A percentile compares a stretch with the other conserved stretches of the same genome.
Conservation (phyloP, 2,888 invertebrate species). For the Anarsia innoxiella region DNA sequence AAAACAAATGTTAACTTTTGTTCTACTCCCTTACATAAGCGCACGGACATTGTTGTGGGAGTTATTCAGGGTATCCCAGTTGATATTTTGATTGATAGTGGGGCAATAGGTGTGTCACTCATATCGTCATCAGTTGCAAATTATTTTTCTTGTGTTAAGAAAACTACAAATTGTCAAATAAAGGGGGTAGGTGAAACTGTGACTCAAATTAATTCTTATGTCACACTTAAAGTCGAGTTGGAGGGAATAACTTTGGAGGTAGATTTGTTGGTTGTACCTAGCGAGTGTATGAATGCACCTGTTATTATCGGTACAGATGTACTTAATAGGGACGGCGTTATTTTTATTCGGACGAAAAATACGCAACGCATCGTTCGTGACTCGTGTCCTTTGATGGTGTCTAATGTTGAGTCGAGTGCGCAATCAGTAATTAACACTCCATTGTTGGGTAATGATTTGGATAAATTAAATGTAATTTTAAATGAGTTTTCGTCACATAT, state of each 20-base stretch:
- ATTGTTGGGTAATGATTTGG: neutral
- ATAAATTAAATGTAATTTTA: neutral
- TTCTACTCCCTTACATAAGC: neutral
- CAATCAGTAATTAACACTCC: neutral
- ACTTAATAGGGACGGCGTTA: conserved; percentile 2
- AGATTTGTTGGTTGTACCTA: conserved; percentile 17
- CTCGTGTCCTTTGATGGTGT: neutral
- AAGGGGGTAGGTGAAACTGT: conserved; percentile 14
- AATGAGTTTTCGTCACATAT: neutral
- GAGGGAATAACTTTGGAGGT: conserved; percentile 15
- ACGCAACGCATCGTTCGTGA: neutral
- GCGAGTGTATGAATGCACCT: conserved; percentile 14
- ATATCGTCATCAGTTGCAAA: conserved; percentile 5
- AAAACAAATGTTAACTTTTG: neutral
- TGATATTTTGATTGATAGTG: conserved; percentile 9
- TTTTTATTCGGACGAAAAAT: conserved; percentile 2
- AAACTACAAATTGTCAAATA: conserved; percentile 6
- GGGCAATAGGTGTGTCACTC: conserved; percentile 4
- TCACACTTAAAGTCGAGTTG: conserved; percentile 16
- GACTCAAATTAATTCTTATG: conserved; percentile 8
- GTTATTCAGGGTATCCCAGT: conserved; percentile 7
- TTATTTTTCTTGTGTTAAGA: neutral
- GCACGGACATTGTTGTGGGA: neutral
- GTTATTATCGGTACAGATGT: conserved; percentile 17
- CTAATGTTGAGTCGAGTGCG: too few relatives aligned